phyloP scores from a whole-genome alignment of 2,113 vertebrate species.

The Hucho hucho region DNA sequence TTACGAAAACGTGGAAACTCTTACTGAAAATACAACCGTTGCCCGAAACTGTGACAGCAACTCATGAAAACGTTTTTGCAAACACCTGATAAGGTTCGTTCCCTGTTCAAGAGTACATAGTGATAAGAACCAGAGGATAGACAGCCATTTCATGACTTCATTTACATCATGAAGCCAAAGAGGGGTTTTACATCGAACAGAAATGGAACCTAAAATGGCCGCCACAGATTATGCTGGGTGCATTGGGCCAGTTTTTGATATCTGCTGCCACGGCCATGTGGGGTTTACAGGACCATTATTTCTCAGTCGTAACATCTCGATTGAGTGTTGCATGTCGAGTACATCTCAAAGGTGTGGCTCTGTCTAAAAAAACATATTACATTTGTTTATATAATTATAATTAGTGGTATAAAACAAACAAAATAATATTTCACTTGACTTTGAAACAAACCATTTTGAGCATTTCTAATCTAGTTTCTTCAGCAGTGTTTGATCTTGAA shows the following conservation, averaged over 20 bases:
- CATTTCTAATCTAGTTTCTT: too few species aligned
- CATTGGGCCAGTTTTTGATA: slow-evolving; percentile 76
- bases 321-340: too few species aligned
- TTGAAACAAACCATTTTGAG: too few species aligned
- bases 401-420: too few species aligned
- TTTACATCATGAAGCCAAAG: slow-evolving; percentile 1
- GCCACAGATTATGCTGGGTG: slow-evolving; percentile 76
- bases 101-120: slow-evolving; percentile 33
- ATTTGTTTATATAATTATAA: too few species aligned
- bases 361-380: too few species aligned
- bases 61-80: slow-evolving; percentile 34
- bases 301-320: slow-evolving; percentile 72
- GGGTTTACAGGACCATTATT: slow-evolving; percentile 82
- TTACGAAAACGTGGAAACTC: neutral
- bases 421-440: too few species aligned
- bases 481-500: too few species aligned
- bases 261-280: slow-evolving; percentile 79
- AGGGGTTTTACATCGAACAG: neutral
- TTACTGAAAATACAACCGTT: slow-evolving; percentile 11
- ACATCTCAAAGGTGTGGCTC: too few species aligned
- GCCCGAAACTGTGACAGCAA: slow-evolving; percentile 50
- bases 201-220: slow-evolving; percentile 70
- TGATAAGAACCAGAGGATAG: slow-evolving; percentile 33
- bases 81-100: slow-evolving; percentile 62
- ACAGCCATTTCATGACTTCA: slow-evolving; percentile 42